Percentiles rank a stretch among this genome's conserved stretches.
phyloP scores from a whole-genome alignment of 1,140 invertebrate species.

The Mizuhopecten yessoensis region DNA sequence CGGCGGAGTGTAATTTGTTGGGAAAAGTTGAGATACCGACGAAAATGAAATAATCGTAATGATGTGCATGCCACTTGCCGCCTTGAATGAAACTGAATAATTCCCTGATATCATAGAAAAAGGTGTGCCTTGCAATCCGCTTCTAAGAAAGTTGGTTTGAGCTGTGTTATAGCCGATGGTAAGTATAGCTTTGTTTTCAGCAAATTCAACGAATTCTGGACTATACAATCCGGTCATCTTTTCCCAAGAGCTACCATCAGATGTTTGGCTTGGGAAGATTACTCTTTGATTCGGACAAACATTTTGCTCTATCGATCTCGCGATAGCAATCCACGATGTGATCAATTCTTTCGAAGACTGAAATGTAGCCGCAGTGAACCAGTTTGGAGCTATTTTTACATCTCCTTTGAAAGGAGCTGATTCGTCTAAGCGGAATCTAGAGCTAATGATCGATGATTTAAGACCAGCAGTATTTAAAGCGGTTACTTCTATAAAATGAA shows the following conservation, averaged over 20 bases:
- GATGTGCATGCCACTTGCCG: constrained; percentile 52
- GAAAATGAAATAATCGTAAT: constrained; percentile 52
- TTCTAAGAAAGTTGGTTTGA: constrained; percentile 48
- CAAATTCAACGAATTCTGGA: background rate
- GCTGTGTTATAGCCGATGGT: constrained; percentile 49
- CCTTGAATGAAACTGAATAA: constrained; percentile 45
- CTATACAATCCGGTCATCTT: background rate
- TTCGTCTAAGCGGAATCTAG: constrained; percentile 51
- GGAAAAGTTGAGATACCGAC: constrained; percentile 27
- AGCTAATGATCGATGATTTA: constrained; percentile 21
- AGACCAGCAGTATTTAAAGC: constrained; percentile 56
- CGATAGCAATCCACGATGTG: constrained; percentile 45
- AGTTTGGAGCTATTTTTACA: constrained; percentile 54
- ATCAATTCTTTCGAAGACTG: constrained; percentile 52
- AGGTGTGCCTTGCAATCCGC: constrained; percentile 48
- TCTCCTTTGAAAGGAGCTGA: constrained; percentile 55
- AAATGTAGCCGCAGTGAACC: constrained; percentile 49
- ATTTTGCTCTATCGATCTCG: constrained; percentile 16
- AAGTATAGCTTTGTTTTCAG: background rate
- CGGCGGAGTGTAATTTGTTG: background rate
- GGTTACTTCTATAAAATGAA: constrained; percentile 52
- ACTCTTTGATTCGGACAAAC: constrained; percentile 46
- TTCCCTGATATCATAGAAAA: constrained; percentile 44
- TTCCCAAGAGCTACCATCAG: background rate
- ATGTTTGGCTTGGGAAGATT: background rate